Conservation (phyloP, 1,140 invertebrate species). For the Laupala kohalensis region DNA sequence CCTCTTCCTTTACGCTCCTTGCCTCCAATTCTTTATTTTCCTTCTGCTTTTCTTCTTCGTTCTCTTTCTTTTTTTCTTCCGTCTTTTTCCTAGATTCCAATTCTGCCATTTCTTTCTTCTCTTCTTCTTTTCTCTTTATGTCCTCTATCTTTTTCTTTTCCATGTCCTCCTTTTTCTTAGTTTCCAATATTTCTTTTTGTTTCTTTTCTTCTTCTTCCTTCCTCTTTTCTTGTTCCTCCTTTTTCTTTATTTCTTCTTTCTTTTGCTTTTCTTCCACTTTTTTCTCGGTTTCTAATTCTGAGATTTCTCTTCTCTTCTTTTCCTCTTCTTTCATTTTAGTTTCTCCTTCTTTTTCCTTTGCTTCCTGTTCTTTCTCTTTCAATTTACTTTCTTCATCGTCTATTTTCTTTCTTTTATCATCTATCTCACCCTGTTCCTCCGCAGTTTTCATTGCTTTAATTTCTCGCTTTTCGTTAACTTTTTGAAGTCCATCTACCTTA, state of each 20-base stretch:
- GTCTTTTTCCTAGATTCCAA: constrained; percentile 4
- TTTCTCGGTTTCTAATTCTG: constrained; percentile 3
- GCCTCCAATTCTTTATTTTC: not conserved
- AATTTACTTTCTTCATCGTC: constrained; percentile 15
- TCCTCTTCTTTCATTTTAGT: constrained; percentile 4
- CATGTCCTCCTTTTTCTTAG: constrained; percentile 12
- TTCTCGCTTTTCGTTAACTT: constrained; percentile 14
- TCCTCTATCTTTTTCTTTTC: constrained; percentile 8
- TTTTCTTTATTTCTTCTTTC: constrained; percentile 8
- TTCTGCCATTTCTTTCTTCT: constrained; percentile 13
- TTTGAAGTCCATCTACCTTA: constrained; percentile 12
- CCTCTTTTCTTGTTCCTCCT: constrained; percentile 18
- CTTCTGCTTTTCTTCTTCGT: constrained; percentile 6
- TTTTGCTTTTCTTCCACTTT: constrained; percentile 6
- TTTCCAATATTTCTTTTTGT: constrained; percentile 18
- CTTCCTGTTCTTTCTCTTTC: constrained; percentile 12
- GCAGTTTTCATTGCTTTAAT: constrained; percentile 8
- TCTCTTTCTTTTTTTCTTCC: constrained; percentile 2
- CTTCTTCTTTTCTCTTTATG: constrained; percentile 12
- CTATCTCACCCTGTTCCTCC: constrained; percentile 7
- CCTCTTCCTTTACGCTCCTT: constrained; percentile 7
- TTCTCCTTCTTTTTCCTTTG: constrained; percentile 3
- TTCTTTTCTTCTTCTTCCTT: constrained; percentile 16
- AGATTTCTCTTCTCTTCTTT: constrained; percentile 6
- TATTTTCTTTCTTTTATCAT: constrained; percentile 1